Evolutionary conservation across 2,113 vertebrate genomes (phyloP).

Genomic region (Thamnophis sirtalis): DNA sequence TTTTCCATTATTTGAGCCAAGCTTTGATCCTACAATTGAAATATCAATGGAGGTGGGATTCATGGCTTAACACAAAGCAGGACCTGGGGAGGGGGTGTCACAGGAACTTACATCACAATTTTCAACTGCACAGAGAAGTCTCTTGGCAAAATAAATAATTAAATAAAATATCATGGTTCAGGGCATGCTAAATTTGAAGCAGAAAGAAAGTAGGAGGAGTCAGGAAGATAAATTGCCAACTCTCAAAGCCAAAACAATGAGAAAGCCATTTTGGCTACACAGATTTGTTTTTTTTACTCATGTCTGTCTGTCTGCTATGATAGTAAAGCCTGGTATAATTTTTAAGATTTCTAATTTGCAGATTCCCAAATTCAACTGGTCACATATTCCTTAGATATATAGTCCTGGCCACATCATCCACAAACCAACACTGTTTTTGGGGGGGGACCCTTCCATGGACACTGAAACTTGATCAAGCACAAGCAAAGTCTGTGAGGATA

Average conservation of each 20-base stretch:
- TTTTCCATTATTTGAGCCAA: neutral
- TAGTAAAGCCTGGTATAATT: neutral
- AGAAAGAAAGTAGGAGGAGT: neutral
- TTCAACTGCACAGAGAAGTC: neutral
- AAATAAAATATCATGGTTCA: neutral
- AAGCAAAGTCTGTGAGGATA: neutral
- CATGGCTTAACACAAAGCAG: neutral
- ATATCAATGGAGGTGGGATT: neutral
- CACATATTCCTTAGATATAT: neutral
- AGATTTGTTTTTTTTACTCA: neutral
- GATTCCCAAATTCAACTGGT: neutral
- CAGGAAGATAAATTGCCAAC: neutral
- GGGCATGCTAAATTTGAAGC: neutral
- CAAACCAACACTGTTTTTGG: neutral
- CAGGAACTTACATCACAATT: too few relatives aligned
- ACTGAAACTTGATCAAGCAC: neutral
- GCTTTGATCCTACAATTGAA: neutral
- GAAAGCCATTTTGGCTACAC: neutral
- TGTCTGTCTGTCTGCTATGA: neutral
- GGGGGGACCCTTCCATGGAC: neutral
- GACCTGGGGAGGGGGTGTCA: neutral
- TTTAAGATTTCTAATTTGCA: neutral
- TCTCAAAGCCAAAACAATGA: neutral
- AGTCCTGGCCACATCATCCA: neutral
- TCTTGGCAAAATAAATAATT: neutral